Evolutionary conservation across 2,797 vertebrate genomes (phyloP), one percentile per base, ranked within the genome.

Genomic region (Silurus aristotelis): DNA sequence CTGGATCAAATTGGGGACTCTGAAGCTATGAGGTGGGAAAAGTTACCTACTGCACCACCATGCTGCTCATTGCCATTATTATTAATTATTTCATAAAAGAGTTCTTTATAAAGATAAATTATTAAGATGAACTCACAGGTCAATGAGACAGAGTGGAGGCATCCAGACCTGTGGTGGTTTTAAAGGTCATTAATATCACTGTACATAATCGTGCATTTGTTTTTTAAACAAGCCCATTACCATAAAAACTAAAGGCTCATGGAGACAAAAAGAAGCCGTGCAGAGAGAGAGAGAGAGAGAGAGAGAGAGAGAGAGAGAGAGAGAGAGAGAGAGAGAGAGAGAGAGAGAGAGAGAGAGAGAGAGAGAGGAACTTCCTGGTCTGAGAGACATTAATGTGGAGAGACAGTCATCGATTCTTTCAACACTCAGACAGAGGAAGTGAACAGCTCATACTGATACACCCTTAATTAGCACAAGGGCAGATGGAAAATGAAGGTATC

Each of bases 391-490:
- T 82, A 82, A 70, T 71, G 80, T 58, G 48, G 12, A 56, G 19
- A 82, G 80, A 82, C 48, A 17, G 31, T 66, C 70, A 76, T 82
- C 61, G 80, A 82, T 75, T 75, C 22, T 60, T 73, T 46, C 70
- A 46, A 64, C 17, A 56, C 71, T 68, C 22, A 68, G 85, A 82
- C 55, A 10, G 31, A 46, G 72, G 61, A 82, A 68, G 31, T 72
- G n/a, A 68, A 71, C 48, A 66, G 10, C 80, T 82, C 85, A 82
- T 48, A 66, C 71, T 82, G 85, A 70, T 60, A 82, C 80, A 82
- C 63, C 38, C 15, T 86, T 79, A 86, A 61, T 86, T 82, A 82
- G 31, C 52, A 7, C 70, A 58, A 25, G 79, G 80, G 63, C 72
- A 82, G 85, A 52, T 64, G 27, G 38, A 60, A 48, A 43, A 38